These are phyloP conservation scores for Chinchilla lanigera DNA, from an alignment of 2,113 vertebrate species.

Conservation along the genomic window DNA sequence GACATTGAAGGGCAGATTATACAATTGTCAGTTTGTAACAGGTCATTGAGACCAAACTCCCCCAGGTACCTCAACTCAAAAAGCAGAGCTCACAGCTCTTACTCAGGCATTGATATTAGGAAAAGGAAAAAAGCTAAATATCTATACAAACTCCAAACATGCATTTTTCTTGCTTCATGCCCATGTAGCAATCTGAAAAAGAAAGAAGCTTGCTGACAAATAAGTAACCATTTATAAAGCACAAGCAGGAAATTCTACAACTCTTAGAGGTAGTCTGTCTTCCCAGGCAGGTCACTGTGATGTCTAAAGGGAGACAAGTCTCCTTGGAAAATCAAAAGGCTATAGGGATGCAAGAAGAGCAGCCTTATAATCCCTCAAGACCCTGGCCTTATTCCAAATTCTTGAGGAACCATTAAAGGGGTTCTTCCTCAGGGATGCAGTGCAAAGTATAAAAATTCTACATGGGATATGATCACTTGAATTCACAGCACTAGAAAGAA, in stretches of 20 bases:
- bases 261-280: background rate
- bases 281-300: background rate
- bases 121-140: background rate
- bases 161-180: background rate
- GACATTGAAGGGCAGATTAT: background rate
- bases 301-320: background rate
- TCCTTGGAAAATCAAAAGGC: background rate
- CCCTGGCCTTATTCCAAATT: background rate
- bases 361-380: background rate
- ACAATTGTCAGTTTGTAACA: background rate
- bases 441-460: background rate
- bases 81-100: background rate
- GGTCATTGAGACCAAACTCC: background rate
- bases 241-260: background rate
- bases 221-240: background rate
- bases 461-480: background rate
- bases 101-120: background rate
- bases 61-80: background rate
- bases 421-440: background rate
- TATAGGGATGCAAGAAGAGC: background rate
- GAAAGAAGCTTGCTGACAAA: background rate
- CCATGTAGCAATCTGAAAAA: background rate
- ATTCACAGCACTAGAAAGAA: background rate
- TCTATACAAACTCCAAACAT: background rate
- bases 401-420: background rate